Evolutionary conservation across 2,888 invertebrate genomes (phyloP).

Genomic region (Dryomyza anilis): DNA sequence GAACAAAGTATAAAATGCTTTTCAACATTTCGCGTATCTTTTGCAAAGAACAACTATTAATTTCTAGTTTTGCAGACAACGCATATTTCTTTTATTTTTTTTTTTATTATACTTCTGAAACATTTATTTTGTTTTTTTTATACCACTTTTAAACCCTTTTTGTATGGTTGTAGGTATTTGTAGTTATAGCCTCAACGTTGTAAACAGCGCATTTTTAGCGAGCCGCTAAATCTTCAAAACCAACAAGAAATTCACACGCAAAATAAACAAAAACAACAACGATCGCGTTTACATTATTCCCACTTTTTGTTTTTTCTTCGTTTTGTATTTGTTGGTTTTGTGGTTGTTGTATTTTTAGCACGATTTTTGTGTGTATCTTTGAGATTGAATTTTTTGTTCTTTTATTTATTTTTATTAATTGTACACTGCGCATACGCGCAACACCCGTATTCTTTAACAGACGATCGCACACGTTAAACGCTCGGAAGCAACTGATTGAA

Average conservation of each 20-base stretch:
- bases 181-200: not conserved
- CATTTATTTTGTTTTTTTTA: no score
- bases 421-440: conserved; percentile 2
- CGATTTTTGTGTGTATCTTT: conserved; percentile 20
- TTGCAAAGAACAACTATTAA: no score
- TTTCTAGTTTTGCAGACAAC: no score
- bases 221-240: not conserved
- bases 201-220: not conserved
- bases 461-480: conserved; percentile 16
- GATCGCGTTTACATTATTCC: not conserved
- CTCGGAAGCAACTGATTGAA: conserved; percentile 20
- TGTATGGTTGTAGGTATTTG: no score
- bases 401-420: conserved; percentile 7
- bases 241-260: not conserved
- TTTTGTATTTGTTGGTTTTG: conserved; percentile 2
- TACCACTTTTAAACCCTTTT: no score
- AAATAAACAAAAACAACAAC: not conserved
- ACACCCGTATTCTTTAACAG: not conserved
- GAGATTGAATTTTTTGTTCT: conserved; percentile 3
- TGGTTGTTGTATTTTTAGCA: not conserved
- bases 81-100: no score
- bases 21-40: no score
- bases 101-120: no score
- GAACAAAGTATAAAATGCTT: no score
- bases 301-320: not conserved